Evolutionary conservation across 2,797 vertebrate species (phyloP), one percentile per base, ranked within the genome.

Genomic region (Poecilia picta): DNA sequence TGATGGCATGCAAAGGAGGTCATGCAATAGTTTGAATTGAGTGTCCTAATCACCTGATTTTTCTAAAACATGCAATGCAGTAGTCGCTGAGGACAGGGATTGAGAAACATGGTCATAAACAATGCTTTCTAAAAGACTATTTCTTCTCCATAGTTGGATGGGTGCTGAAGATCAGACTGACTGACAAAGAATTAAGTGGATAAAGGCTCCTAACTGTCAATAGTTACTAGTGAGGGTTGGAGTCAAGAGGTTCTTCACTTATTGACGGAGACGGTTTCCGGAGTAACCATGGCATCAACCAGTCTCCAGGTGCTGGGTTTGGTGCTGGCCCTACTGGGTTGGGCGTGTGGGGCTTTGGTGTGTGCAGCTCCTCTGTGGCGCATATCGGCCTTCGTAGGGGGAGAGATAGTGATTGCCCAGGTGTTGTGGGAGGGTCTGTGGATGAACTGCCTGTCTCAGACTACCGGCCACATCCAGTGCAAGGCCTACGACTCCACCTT

Each of bases 391-490:
- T 95, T 95, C 0, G 95, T 94, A 0, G 95, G 93, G 0, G 93
- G 93, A 1, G 94, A 95, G 91, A 87, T 96, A 59, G 94, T 96
- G 89, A 94, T 97, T 0, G 97, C 97, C 8, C 97, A 98, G 93
- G 95, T 97, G 82, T 88, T 97, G 85, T 98, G 97, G 90, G 97
- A 99, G 90, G 98, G 98, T 51, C 95, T 99, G 28, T 99, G 98
- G 98, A 99, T 99, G 98, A 97, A 96, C 85, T 99, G 98, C 78
- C 76, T 96, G 73, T 95, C 94, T 43, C 97, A 99, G 91, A 96
- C 96, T 84, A 98, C 97, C 0, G 97, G 98, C 1, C 97, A 98
- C 70, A 97, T 98, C 92, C 98, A 99, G 85, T 99, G 98, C 93
- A 99, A 99, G 89, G 94, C 95, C 57, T 98, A 95, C 33, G 98